Percentiles rank a stretch among this genome's conserved stretches.
Conservation (phyloP, 2,888 invertebrate species). For the Nymphalis urticae region DNA sequence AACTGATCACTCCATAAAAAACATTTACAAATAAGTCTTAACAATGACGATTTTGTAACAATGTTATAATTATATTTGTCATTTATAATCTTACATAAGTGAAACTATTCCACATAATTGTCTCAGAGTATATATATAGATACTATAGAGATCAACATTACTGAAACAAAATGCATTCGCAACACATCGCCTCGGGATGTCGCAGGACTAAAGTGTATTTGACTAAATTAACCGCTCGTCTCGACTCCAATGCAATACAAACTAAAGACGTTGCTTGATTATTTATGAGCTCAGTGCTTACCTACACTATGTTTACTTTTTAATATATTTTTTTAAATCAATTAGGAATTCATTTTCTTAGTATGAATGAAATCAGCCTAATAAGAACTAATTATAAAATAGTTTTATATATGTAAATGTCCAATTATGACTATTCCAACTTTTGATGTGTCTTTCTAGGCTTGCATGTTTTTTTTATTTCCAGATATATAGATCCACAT, state of each 20-base stretch:
- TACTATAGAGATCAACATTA: neutral
- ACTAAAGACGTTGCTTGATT: constrained; percentile 15
- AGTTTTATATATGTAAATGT: no score
- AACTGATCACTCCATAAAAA: neutral
- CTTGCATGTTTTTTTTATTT: no score
- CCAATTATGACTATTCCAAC: no score
- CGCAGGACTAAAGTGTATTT: constrained; percentile 44
- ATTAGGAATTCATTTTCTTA: neutral
- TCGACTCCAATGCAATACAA: constrained; percentile 18
- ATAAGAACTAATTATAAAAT: no score
- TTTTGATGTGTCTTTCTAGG: no score
- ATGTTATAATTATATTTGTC: neutral
- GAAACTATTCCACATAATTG: neutral
- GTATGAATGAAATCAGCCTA: no score
- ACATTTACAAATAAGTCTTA: neutral
- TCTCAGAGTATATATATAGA: constrained; percentile 7
- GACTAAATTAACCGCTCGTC: constrained; percentile 47
- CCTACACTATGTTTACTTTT: neutral
- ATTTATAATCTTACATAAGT: neutral
- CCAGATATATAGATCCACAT: no score
- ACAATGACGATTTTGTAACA: neutral
- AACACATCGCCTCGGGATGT: constrained; percentile 37
- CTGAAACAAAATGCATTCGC: constrained; percentile 31
- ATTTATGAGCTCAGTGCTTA: constrained; percentile 17
- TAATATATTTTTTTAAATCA: neutral